Evolutionary conservation across 1,140 invertebrate species (phyloP).

Genomic region (Ceratina calcarata): DNA sequence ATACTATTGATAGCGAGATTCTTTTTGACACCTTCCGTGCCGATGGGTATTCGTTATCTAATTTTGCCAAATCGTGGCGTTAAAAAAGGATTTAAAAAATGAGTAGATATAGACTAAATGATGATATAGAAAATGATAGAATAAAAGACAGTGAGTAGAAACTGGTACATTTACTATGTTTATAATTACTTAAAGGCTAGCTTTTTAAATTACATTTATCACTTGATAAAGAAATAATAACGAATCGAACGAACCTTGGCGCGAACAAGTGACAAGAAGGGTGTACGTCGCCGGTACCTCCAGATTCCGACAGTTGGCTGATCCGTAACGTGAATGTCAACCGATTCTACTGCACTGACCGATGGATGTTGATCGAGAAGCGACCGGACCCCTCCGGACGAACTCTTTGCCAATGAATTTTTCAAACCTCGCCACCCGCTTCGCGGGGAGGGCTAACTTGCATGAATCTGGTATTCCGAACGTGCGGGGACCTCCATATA

Average conservation of each 20-base stretch:
- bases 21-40: too few species aligned
- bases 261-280: neutral
- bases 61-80: too few species aligned
- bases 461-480: slow-evolving; percentile 79
- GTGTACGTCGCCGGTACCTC: neutral
- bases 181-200: too few species aligned
- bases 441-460: slow-evolving; percentile 74
- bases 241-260: slow-evolving; percentile 29
- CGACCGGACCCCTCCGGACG: slow-evolving; percentile 14
- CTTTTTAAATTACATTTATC: too few species aligned
- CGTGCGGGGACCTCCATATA: slow-evolving; percentile 79
- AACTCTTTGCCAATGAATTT: slow-evolving; percentile 53
- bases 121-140: too few species aligned
- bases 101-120: too few species aligned
- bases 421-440: slow-evolving; percentile 61
- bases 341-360: slow-evolving; percentile 50
- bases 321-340: slow-evolving; percentile 29
- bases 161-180: too few species aligned
- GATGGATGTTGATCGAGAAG: slow-evolving; percentile 37
- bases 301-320: neutral
- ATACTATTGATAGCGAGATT: neutral
- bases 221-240: neutral
- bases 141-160: too few species aligned
- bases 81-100: too few species aligned
- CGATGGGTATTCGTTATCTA: too few species aligned